Conservation (phyloP, 1,140 invertebrate genomes). For the Chironomus tepperi region DNA sequence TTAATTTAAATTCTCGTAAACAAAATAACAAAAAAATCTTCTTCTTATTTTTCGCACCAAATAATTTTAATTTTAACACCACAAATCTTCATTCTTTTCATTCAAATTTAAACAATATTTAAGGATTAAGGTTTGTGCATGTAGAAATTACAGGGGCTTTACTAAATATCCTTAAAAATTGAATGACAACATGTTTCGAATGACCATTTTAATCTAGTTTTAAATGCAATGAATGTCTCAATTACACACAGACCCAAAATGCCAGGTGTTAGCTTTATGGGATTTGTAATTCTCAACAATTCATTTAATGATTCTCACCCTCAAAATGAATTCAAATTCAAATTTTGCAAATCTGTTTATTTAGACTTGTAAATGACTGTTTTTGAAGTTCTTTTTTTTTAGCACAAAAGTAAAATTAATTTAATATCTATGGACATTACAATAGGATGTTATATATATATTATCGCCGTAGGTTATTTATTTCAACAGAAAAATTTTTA, state of each 20-base stretch:
- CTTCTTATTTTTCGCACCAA: not conserved
- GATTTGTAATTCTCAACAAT: not conserved
- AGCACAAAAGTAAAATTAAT: too few relatives aligned
- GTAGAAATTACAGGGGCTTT: not conserved
- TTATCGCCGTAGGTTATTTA: too few relatives aligned
- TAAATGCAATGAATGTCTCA: conserved; percentile 1
- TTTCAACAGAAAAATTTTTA: too few relatives aligned
- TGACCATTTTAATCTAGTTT: conserved; percentile 10
- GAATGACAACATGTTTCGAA: not conserved
- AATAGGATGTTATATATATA: too few relatives aligned
- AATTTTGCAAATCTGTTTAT: not conserved
- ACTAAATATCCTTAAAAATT: too few relatives aligned
- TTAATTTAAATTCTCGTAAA: too few relatives aligned
- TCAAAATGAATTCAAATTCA: not conserved
- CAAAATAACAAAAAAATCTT: not conserved
- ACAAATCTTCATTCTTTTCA: not conserved
- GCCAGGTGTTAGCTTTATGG: conserved; percentile 10
- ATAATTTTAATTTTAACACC: not conserved
- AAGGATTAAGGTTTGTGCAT: not conserved
- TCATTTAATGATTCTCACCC: not conserved
- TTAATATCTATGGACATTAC: too few relatives aligned
- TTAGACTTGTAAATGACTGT: not conserved
- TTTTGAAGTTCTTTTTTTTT: too few relatives aligned
- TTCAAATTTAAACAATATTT: conserved; percentile 5
- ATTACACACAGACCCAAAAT: not conserved